Conservation (phyloP, 2,797 vertebrate species). For the Amazona finschi region DNA sequence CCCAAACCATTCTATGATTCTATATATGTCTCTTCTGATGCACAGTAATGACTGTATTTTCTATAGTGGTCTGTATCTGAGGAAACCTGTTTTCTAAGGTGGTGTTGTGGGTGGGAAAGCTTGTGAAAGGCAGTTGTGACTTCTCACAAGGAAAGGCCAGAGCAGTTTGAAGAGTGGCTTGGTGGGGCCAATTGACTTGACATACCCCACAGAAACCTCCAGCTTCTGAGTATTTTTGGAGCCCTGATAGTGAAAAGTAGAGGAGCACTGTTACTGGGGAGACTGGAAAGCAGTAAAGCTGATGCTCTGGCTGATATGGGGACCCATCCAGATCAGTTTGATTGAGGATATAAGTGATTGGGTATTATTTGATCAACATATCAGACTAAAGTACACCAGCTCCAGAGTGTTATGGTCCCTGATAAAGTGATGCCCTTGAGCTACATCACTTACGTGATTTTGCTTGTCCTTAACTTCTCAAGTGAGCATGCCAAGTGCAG, state of each 20-base stretch:
- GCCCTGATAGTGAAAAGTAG: background rate
- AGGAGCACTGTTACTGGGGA: accelerated
- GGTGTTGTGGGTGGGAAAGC: background rate
- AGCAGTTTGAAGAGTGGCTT: background rate
- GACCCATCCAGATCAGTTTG: background rate
- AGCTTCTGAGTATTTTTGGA: background rate
- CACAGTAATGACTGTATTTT: background rate
- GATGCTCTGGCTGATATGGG: background rate
- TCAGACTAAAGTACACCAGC: background rate
- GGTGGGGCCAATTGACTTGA: background rate
- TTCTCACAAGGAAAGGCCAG: background rate
- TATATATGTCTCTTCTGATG: background rate
- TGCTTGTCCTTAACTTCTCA: background rate
- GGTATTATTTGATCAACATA: background rate
- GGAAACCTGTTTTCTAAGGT: background rate
- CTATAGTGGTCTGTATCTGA: background rate
- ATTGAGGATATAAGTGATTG: background rate
- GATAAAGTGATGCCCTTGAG: background rate
- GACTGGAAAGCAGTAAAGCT: accelerated
- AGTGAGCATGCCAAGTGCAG: background rate
- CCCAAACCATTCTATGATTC: background rate
- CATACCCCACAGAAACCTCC: background rate
- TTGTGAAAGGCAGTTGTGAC: background rate
- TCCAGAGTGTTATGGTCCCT: background rate
- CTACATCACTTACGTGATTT: background rate